Evolutionary conservation across 2,888 invertebrate genomes (phyloP), one percentile per base, ranked within the genome.

Genomic region (Zonitis immaculata): DNA sequence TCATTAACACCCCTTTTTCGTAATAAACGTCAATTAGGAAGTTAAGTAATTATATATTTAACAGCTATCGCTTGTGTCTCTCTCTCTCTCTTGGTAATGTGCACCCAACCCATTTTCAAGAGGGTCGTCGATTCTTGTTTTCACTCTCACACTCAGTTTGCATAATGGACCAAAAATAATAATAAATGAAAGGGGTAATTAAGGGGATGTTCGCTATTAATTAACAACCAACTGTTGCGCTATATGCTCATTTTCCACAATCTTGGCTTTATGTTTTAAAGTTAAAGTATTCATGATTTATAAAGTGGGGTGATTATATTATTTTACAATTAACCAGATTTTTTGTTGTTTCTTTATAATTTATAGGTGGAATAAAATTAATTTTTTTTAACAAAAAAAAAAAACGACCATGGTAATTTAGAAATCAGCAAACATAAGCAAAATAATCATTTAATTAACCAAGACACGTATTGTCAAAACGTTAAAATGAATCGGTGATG

Each of bases 121-220:
- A 60, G 59, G 62, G 61, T 58, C 55, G 58, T n/a, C n/a, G n/a
- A n/a, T n/a, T n/a, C n/a, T n/a, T n/a, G n/a, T n/a, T n/a, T n/a
- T n/a, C n/a, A n/a, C n/a, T n/a, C n/a, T n/a, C n/a, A 58, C 54
- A 18, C 59, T 59, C 60, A 65, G 69, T 75, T 74, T 75, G 73
- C 75, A 75, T 75, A 75, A 75, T 75, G 75, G 74, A 74, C 74
- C 75, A n/a, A n/a, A n/a, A n/a, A n/a, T n/a, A n/a, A n/a, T n/a
- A n/a, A n/a, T n/a, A 72, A 64, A 60, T 67, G 66, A 75, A 75
- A 74, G 74, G 74, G 75, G 73, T 74, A 75, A 74, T 75, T 74
- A 75, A 74, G 73, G 73, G 74, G 74, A 73, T 73, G 73, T 66
- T 72, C 65, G 71, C 73, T 73, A 73, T 74, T 74, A 75, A 75